Evolutionary conservation across 2,797 vertebrate species (phyloP).

Genomic region (Tapera naevia): DNA sequence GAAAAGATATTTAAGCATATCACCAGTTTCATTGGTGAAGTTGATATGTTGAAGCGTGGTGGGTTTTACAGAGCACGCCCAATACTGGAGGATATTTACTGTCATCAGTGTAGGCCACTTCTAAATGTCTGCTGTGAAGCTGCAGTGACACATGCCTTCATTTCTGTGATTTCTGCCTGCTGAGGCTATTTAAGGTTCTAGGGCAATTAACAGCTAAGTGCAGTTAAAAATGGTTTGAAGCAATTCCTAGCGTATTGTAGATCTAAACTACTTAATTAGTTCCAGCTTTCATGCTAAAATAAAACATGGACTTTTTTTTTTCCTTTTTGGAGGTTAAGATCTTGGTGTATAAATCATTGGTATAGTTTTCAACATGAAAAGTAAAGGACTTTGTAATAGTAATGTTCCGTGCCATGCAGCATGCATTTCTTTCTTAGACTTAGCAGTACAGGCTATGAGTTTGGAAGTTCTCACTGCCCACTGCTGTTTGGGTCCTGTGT

Average conservation of each 20-base stretch:
- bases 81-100: not conserved
- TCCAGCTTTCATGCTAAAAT: not conserved
- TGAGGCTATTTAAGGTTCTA: conserved; percentile 31
- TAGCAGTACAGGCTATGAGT: not conserved
- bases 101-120: conserved; percentile 6
- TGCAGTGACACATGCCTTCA: not conserved
- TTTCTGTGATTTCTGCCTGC: conserved; percentile 30
- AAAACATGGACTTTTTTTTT: not conserved
- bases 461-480: not conserved
- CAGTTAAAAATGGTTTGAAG: conserved; percentile 25
- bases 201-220: conserved; percentile 8
- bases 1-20: not conserved
- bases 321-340: not conserved
- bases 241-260: not conserved
- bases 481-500: not conserved
- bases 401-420: not conserved
- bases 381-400: not conserved
- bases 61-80: not conserved
- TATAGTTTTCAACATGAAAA: not conserved
- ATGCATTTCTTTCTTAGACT: not conserved
- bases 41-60: not conserved
- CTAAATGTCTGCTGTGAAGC: not conserved
- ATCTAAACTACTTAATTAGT: not conserved
- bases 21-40: not conserved
- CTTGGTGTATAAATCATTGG: not conserved